phyloP scores from a whole-genome alignment of 2,113 vertebrate genomes.

The Otus sunia region DNA sequence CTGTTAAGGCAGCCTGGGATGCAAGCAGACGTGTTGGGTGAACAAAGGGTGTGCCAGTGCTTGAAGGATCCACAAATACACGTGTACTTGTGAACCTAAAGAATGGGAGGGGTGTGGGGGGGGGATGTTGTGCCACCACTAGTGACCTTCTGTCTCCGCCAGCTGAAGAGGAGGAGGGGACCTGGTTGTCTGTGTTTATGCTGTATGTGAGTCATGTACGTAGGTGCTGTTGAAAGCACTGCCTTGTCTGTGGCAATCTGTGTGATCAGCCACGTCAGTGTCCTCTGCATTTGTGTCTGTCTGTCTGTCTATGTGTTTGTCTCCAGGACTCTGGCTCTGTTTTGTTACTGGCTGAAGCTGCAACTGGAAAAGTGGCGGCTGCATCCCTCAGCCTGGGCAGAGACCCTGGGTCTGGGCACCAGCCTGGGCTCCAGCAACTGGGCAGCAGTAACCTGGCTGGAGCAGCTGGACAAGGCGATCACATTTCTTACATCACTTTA shows the following conservation, averaged over 20 bases:
- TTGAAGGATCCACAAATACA: fast-evolving
- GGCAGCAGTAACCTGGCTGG: not conserved
- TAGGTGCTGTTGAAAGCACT: not conserved
- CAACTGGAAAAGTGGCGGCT: not conserved
- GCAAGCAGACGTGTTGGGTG: fast-evolving
- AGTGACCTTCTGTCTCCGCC: not conserved
- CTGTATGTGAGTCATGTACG: too few relatives aligned
- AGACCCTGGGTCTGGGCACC: not conserved
- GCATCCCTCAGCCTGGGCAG: not conserved
- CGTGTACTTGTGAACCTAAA: not conserved
- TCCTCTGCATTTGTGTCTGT: too few relatives aligned
- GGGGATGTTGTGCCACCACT: not conserved
- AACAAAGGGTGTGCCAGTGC: not conserved
- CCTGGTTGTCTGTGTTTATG: not conserved
- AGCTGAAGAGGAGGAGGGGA: not conserved
- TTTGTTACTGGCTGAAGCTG: not conserved
- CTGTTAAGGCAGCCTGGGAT: not conserved
- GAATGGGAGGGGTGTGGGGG: too few relatives aligned
- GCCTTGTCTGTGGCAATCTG: not conserved
- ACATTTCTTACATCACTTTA: not conserved
- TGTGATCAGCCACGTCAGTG: not conserved
- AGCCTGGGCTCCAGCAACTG: not conserved
- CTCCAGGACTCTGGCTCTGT: fast-evolving
- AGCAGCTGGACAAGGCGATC: not conserved
- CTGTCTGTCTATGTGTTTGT: not conserved